Percentiles rank a stretch among this genome's conserved stretches.
Evolutionary conservation across 2,797 vertebrate genomes (phyloP).

Genomic region (Poeciliopsis paucimaculata): DNA sequence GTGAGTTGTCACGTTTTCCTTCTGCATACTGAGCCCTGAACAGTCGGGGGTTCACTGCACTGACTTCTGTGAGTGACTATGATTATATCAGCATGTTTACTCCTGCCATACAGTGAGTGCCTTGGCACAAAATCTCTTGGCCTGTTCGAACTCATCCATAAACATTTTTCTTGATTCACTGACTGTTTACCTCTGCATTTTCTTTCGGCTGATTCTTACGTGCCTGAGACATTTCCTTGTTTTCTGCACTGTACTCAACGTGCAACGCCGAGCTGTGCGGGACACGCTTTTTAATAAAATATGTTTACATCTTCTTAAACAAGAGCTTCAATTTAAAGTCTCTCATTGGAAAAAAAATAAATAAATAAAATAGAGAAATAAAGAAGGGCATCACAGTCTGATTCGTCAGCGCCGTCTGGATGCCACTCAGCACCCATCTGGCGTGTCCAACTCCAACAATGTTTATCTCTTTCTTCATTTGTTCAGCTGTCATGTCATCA

Average conservation of each 20-base stretch:
- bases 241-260: background rate
- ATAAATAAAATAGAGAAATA: conserved; percentile 7
- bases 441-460: conserved; percentile 56
- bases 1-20: background rate
- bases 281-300: background rate
- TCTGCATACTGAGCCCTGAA: background rate
- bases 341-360: background rate
- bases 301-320: background rate
- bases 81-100: background rate
- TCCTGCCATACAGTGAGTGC: background rate
- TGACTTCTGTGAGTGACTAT: background rate
- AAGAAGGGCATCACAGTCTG: conserved; percentile 14
- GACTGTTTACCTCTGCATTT: background rate
- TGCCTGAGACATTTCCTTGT: background rate
- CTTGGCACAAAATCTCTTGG: background rate
- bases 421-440: conserved; percentile 54
- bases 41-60: background rate
- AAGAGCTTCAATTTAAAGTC: background rate
- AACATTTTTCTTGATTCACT: background rate
- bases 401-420: conserved; percentile 44
- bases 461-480: conserved; percentile 64
- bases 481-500: conserved; percentile 67
- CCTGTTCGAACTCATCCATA: background rate
- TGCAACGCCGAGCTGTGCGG: background rate
- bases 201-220: background rate